A percentile compares a stretch with the other conserved stretches of the same genome.
Conservation (phyloP, 2,888 invertebrate species). For the Melinaea menophilus region DNA sequence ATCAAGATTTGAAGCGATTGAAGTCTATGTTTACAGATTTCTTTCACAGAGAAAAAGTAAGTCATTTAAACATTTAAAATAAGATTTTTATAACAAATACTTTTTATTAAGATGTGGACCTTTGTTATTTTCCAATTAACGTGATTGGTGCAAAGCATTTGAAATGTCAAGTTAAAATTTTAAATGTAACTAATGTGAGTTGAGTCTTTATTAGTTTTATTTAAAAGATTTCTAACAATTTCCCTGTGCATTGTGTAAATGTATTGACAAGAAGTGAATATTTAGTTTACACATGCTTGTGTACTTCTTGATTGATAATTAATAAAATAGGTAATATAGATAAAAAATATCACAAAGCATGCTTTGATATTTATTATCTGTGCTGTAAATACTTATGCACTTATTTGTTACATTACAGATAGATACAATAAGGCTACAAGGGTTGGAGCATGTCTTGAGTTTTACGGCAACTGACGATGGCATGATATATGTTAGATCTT, state of each 20-base stretch:
- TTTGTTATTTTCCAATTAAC: no score
- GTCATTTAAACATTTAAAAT: conserved; percentile 4
- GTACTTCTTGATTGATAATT: no score
- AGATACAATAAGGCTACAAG: conserved; percentile 90
- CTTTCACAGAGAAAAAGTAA: conserved; percentile 88
- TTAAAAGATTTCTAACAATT: no score
- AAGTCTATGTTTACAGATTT: conserved; percentile 95
- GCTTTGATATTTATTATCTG: neutral
- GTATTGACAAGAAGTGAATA: no score
- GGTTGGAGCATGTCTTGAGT: conserved; percentile 94
- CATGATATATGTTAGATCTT: conserved; percentile 86
- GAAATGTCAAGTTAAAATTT: no score
- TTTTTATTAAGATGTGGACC: neutral
- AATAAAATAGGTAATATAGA: no score
- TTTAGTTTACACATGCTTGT: no score
- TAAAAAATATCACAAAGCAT: neutral
- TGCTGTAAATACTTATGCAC: neutral
- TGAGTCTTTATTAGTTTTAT: no score
- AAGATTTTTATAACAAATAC: neutral
- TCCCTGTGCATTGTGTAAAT: no score
- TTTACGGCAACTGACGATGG: conserved; percentile 90
- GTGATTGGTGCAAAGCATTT: no score
- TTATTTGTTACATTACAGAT: conserved; percentile 60
- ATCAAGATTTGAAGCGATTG: conserved; percentile 87
- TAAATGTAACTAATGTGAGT: no score